phyloP scores from a whole-genome alignment of 2,113 vertebrate species.

The Passer montanus region DNA sequence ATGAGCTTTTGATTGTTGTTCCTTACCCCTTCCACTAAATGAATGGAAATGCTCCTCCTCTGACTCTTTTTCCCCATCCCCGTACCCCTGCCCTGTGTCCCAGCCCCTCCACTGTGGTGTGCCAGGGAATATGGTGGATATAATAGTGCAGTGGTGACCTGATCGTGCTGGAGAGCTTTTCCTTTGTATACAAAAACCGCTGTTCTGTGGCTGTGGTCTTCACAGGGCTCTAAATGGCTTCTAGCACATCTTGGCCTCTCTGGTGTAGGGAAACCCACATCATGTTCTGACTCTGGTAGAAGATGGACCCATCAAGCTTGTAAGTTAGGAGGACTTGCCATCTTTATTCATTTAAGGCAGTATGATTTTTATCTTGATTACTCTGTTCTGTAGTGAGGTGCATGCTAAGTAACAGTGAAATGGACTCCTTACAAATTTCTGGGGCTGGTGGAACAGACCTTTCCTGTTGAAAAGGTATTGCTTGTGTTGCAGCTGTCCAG shows the following conservation, averaged over 20 bases:
- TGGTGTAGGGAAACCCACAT: not conserved
- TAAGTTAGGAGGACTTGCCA: not conserved
- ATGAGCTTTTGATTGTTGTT: not conserved
- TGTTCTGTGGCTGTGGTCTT: not conserved
- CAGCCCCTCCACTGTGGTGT: not conserved
- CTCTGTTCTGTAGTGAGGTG: not conserved
- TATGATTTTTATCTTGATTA: not conserved
- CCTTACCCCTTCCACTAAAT: not conserved
- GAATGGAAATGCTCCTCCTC: not conserved
- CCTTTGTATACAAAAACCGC: not conserved
- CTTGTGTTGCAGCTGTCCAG: not conserved
- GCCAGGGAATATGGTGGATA: not conserved
- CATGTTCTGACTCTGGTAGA: not conserved
- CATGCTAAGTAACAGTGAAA: not conserved
- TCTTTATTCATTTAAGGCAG: not conserved
- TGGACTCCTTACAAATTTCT: not conserved
- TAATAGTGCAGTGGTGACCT: not conserved
- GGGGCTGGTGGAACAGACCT: not conserved
- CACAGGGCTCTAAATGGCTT: not conserved
- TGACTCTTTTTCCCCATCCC: not conserved
- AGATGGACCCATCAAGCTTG: not conserved
- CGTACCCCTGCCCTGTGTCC: not conserved
- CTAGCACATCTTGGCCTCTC: not conserved
- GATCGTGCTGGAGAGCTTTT: not conserved
- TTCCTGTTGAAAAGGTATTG: not conserved